Base-by-base conservation (phyloP, 2,113 vertebrate species). In the Oriolus oriolus region DNA sequence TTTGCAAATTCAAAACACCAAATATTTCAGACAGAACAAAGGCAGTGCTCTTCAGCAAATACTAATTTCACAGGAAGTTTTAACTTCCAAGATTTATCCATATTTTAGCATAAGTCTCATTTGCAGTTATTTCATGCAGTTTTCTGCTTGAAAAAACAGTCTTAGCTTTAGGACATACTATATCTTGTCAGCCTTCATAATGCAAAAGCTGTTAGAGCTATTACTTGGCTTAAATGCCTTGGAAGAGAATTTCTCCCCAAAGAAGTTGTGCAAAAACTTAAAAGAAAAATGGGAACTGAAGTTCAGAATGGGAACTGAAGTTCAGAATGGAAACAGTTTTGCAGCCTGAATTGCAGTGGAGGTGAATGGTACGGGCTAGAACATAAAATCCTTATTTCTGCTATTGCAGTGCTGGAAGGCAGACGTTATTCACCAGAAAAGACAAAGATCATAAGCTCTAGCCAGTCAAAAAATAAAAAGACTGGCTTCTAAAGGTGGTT, bases 71-170 rank as follows among this genome's bases (percentile, higher is more conserved):
- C 84, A 80, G 80, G 77, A 95, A 92, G 87, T 89, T 96, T 95
- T 95, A 87, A 87, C 74, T 96, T 96, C 79, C 63, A 68, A 85
- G 75, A 85, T 93, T 95, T 95, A 82, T 85, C 89, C 64, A 50
- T 93, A 84, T 94, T 97, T 95, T 91, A 95, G 45, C 81, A 59
- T 76, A 89, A 88, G 87, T 87, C 88, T 94, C 78, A 93, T 92
- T 89, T 95, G 93, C 87, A 94, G 92, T 95, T 91, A 96, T 94
- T 95, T 95, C 70, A 65, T 85, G 74, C 45, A 64, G 82, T 93
- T 96, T 95, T 97, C 91, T 93, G 90, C 87, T 87, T 96, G 93
- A 90, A 93, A 95, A 96, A 93, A 91, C 61, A 79, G 77, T 59
- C 84, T 87, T 95, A 79, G 91, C 84, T 96, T 94, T 93, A 95